Percentiles rank a stretch among this genome's conserved stretches.
phyloP scores from a whole-genome alignment of 2,888 invertebrate genomes.

The Bibio marci region DNA sequence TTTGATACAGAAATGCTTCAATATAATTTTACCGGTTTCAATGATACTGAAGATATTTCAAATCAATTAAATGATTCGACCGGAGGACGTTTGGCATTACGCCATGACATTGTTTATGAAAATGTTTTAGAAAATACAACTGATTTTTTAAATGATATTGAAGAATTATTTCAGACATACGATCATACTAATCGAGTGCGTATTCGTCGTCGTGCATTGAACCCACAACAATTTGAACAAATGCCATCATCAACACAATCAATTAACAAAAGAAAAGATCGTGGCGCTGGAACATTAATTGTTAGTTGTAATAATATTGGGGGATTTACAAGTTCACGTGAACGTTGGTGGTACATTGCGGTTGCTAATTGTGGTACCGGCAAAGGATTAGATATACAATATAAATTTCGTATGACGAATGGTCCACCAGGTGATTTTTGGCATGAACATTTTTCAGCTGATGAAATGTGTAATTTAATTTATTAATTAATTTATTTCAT shows the following conservation, averaged over 20 bases:
- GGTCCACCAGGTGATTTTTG: slow-evolving; percentile 63
- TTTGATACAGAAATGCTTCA: not conserved
- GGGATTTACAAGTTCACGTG: slow-evolving; percentile 61
- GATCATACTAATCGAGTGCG: slow-evolving; percentile 17
- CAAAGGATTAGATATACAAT: slow-evolving; percentile 60
- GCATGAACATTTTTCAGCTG: slow-evolving; percentile 84
- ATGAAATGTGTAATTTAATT: slow-evolving; percentile 75
- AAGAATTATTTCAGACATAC: slow-evolving; percentile 29
- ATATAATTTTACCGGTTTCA: slow-evolving; percentile 5
- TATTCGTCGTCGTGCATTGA: not conserved
- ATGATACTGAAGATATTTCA: slow-evolving; percentile 13
- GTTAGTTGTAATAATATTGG: slow-evolving; percentile 48
- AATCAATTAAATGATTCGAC: slow-evolving; percentile 8
- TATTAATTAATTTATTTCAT: slow-evolving; percentile 1
- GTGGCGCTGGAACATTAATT: slow-evolving; percentile 19
- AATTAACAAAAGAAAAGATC: slow-evolving; percentile 11
- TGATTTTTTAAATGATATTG: slow-evolving; percentile 32
- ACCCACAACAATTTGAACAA: slow-evolving; percentile 8
- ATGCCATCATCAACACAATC: slow-evolving; percentile 12
- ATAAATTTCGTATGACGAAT: slow-evolving; percentile 77
- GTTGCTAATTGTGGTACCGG: slow-evolving; percentile 60
- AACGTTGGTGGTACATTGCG: slow-evolving; percentile 90
- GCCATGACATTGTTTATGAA: slow-evolving; percentile 11
- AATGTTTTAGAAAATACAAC: slow-evolving; percentile 17
- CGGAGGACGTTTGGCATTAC: slow-evolving; percentile 8